Evolutionary conservation across 2,888 invertebrate genomes (phyloP), one percentile per base, ranked within the genome.

Genomic region (Sarcophaga caerulescens): DNA sequence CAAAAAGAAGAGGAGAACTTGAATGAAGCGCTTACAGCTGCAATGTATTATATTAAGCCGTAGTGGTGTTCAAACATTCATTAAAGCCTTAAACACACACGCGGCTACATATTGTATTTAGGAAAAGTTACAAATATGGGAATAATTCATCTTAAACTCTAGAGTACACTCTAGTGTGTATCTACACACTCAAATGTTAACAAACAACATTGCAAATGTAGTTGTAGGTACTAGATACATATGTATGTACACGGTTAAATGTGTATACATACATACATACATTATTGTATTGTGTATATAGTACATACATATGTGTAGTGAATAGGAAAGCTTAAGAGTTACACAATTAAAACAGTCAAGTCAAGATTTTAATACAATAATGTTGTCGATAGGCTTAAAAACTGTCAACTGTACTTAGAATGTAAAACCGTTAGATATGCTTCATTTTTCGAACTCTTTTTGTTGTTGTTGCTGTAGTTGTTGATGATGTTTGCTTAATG

Each of bases 81-180:
- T 79, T 82, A 25, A 19, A 47, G 52, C 69, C 10, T 35, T 17
- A 52, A 52, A 52, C 5, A 68, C 25, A 57, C 19, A 75, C 10
- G 10, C 35, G 35, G 10, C 35, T 35, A 35, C 63, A 35, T 17
- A 35, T 35, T 47, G 47, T 75, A 62, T 71, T 75, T 65, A 83
- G 60, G 73, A 35, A 17, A 74, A 83, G 71, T 83, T 62, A 66
- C 73, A 86, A 66, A 81, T 84, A 86, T 70, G 73, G 23, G 60
- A 77, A 86, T 84, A 62, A 78, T 81, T 81, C 69, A 74, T 69
- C 65, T 84, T 70, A 78, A 52, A 81, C 81, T 86, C 69, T 81
- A 69, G 74, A 78, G 80, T 75, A 75, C 77, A 81, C 84, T 84
- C 65, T 52, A 14, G 17, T 52, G 17, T 12, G 52, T 17, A 52